Percentiles rank a stretch among this genome's conserved stretches.
These are phyloP conservation scores for Hemibagrus guttatus DNA, from an alignment of 2,797 vertebrate genomes.

Conservation along the genomic window DNA sequence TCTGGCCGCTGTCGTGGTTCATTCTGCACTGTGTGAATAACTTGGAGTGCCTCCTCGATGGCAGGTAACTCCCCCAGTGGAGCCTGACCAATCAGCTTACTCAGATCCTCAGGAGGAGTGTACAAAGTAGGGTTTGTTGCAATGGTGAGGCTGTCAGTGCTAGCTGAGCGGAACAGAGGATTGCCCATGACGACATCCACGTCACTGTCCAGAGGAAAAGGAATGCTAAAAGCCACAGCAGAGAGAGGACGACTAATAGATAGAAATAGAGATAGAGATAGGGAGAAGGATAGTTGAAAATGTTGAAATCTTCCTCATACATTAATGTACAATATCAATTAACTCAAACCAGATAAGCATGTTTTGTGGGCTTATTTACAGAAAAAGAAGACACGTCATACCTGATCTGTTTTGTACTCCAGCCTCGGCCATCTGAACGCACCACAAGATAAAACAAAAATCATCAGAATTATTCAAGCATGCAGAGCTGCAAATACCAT, in stretches of 20 bases:
- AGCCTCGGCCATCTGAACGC: slow-evolving; percentile 80
- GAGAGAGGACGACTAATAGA: slow-evolving; percentile 80
- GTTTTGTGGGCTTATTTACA: not conserved
- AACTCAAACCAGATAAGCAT: not conserved
- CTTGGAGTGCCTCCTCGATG: slow-evolving; percentile 85
- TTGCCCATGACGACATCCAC: slow-evolving; percentile 94
- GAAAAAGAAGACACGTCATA: slow-evolving; percentile 59
- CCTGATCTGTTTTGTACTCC: slow-evolving; percentile 89
- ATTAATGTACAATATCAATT: slow-evolving; percentile 19
- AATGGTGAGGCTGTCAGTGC: slow-evolving; percentile 82
- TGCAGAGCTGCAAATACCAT: slow-evolving; percentile 6
- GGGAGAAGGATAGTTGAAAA: not conserved
- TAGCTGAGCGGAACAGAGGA: slow-evolving; percentile 85
- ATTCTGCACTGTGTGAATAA: slow-evolving; percentile 70
- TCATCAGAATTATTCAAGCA: not conserved
- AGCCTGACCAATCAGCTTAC: slow-evolving; percentile 70
- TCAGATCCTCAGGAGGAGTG: slow-evolving; percentile 70
- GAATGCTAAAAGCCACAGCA: slow-evolving; percentile 91
- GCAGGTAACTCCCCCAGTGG: slow-evolving; percentile 80
- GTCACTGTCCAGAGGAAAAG: slow-evolving; percentile 94
- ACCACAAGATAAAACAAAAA: slow-evolving; percentile 53
- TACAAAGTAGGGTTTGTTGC: slow-evolving; percentile 61
- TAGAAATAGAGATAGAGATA: slow-evolving; percentile 45
- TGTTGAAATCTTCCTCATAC: not conserved
- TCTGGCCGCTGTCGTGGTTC: slow-evolving; percentile 83